Evolutionary conservation across 2,888 invertebrate species (phyloP), one percentile per base, ranked within the genome.

Genomic region (Epistrophe eligans): DNA sequence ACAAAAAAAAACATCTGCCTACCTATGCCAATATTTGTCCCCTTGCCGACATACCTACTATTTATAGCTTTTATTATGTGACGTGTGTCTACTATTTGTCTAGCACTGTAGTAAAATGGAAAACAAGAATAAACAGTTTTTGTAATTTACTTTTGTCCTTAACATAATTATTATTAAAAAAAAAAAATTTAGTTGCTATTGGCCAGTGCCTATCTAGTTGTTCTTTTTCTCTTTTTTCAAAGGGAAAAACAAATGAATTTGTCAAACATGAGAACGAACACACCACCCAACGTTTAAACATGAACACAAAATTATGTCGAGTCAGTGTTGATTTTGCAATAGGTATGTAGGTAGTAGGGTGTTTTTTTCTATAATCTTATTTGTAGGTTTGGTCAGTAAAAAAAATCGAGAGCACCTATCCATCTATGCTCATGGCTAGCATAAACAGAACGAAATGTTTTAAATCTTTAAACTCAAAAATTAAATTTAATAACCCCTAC

Each of bases 291-390:
- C 1, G 13, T n/a, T 45, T n/a, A n/a, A 45, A 45, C n/a, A 48
- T 48, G 45, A 45, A n/a, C n/a, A 48, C 48, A 48, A 9, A 48
- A 10, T 17, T 17, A 48, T 48, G 17, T 17, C 9, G 17, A 10
- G 10, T 48, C 48, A 0, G 0, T 48, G 9, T 24, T 57, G 57
- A 50, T 73, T 40, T 79, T 73, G 73, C 72, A 66, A 73, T 48
- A 50, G 40, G 67, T 80, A 58, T 40, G 35, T 73, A 57, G 58
- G 67, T 80, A 58, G 50, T 35, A 60, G 58, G 5, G 19, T 10
- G 50, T 35, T 17, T 35, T 32, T n/a, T 57, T n/a, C 3, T 35
- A n/a, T n/a, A 4, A 32, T 4, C n/a, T 52, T 52, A 13, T 52
- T 52, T 24, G 11, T 24, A 11, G 24, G 13, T 28, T 52, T 52